These are phyloP conservation scores for Erethizon dorsatum DNA, from an alignment of 2,797 vertebrate genomes.

Conservation along the genomic window DNA sequence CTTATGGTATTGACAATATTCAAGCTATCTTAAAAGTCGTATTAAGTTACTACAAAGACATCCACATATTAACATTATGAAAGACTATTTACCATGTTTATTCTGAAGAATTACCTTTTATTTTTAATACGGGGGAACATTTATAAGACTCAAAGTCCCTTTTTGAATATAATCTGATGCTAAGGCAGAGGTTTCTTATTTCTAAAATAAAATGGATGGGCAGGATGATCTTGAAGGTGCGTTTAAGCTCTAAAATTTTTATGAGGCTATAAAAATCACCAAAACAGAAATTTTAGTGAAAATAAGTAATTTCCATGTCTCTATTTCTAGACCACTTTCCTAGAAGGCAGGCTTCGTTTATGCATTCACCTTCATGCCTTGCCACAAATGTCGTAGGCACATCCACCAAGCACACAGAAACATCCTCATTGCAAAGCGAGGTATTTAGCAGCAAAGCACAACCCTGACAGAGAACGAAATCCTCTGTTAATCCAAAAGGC, in stretches of 20 bases:
- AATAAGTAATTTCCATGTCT: slow-evolving; percentile 54
- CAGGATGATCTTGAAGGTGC: slow-evolving; percentile 32
- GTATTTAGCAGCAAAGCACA: neutral
- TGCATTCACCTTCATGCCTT: slow-evolving; percentile 60
- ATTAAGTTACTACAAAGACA: neutral
- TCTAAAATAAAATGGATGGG: slow-evolving; percentile 69
- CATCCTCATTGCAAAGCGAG: neutral
- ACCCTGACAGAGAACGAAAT: neutral
- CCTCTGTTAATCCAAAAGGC: neutral
- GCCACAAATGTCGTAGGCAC: neutral
- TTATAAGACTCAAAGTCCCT: neutral
- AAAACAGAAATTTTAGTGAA: slow-evolving; percentile 73
- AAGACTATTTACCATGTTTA: neutral
- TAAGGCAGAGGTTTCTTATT: slow-evolving; percentile 21
- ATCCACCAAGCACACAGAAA: neutral
- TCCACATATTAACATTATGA: neutral
- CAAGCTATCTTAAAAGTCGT: neutral
- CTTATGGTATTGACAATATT: neutral
- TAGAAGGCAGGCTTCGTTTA: neutral
- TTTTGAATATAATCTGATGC: slow-evolving; percentile 35
- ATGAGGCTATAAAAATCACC: slow-evolving; percentile 73
- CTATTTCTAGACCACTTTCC: slow-evolving; percentile 57
- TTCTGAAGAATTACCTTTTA: neutral
- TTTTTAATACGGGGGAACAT: neutral
- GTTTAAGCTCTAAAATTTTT: slow-evolving; percentile 74